phyloP scores from a whole-genome alignment of 2,888 invertebrate genomes.

The Brachylomia viminalis region DNA sequence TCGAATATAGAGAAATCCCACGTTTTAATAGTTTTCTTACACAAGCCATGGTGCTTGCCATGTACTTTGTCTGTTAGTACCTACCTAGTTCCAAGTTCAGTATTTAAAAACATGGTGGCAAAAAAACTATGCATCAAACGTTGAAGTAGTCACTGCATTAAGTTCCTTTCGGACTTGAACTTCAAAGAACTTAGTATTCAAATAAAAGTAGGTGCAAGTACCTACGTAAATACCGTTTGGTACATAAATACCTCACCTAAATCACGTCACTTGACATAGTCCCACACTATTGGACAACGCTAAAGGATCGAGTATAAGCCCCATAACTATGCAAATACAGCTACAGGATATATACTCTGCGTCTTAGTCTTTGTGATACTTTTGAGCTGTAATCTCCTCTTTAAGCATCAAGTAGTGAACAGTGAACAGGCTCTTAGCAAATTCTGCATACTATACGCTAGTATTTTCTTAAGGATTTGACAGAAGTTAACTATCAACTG shows the following conservation, averaged over 20 bases:
- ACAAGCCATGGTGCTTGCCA: neutral
- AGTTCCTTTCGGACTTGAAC: neutral
- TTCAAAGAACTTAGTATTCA: neutral
- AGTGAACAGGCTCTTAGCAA: neutral
- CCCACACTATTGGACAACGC: too few relatives aligned
- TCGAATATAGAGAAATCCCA: conserved; percentile 25
- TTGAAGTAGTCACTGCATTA: neutral
- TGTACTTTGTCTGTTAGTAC: neutral
- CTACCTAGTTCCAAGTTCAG: neutral
- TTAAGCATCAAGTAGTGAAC: neutral
- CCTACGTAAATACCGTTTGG: neutral
- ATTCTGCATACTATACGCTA: too few relatives aligned
- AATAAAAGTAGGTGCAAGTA: neutral
- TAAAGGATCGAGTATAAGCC: neutral
- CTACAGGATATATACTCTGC: conserved; percentile 7
- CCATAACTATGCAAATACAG: conserved; percentile 32
- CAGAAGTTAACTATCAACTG: neutral
- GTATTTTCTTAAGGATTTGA: neutral
- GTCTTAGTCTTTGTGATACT: conserved; percentile 2
- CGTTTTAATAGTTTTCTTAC: neutral
- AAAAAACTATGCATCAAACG: neutral
- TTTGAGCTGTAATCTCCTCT: conserved; percentile 1
- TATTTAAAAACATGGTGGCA: neutral
- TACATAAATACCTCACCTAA: neutral
- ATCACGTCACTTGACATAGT: neutral